Evolutionary conservation across 1,140 invertebrate species (phyloP).

Genomic region (Zaprionus africanus): DNA sequence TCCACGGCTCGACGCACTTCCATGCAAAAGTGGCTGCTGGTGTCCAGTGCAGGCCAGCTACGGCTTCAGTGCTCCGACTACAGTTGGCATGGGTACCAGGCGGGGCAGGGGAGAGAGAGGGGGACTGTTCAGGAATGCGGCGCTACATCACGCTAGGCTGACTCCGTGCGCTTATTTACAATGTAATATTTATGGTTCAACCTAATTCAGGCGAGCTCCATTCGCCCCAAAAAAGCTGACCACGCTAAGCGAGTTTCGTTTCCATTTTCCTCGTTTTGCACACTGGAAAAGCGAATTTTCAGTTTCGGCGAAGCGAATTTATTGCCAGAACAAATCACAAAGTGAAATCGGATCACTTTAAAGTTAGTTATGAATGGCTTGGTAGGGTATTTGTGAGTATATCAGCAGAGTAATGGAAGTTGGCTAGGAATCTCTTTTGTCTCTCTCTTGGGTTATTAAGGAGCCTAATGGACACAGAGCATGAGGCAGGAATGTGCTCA

Average conservation of each 20-base stretch:
- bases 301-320: not conserved
- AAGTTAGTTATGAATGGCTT: not conserved
- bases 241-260: not conserved
- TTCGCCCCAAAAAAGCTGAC: not conserved
- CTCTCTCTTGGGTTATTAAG: not conserved
- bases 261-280: not conserved
- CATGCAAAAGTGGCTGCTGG: slow-evolving; percentile 34
- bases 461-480: not conserved
- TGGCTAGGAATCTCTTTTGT: not conserved
- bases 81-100: slow-evolving; percentile 34
- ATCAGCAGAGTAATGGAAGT: not conserved
- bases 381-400: not conserved
- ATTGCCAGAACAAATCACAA: slow-evolving; percentile 1
- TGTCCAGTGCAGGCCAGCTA: slow-evolving; percentile 30
- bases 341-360: not conserved
- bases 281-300: not conserved
- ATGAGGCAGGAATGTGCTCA: not conserved
- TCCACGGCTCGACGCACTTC: slow-evolving; percentile 62
- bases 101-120: not conserved
- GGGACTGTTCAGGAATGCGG: slow-evolving; percentile 12
- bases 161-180: slow-evolving; percentile 32
- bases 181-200: slow-evolving; percentile 38
- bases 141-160: slow-evolving; percentile 28
- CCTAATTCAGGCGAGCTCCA: not conserved
- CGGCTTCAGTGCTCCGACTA: not conserved